Conservation (phyloP, 2,113 vertebrate species). For the Jaculus jaculus region DNA sequence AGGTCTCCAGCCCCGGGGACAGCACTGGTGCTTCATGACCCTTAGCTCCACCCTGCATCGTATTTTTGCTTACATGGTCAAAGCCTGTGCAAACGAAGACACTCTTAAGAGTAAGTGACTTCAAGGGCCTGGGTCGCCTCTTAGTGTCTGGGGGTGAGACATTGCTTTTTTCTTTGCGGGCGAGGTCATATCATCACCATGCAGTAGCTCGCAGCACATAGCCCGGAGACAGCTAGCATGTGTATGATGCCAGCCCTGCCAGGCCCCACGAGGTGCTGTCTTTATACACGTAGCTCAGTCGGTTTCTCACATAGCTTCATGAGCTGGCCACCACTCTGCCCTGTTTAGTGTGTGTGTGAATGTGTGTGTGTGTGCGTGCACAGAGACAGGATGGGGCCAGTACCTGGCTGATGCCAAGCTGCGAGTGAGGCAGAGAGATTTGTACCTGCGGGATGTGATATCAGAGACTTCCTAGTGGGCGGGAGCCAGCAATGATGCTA, state of each 20-base stretch:
- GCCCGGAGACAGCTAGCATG: accelerated
- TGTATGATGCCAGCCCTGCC: accelerated
- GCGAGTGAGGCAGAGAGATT: accelerated
- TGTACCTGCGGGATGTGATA: too few species aligned
- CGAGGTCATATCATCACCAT: background rate
- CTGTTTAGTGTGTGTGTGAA: too few species aligned
- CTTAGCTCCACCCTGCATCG: background rate
- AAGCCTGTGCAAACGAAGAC: too few species aligned
- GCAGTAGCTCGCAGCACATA: accelerated
- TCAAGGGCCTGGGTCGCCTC: accelerated
- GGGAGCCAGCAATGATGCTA: background rate
- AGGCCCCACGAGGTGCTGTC: background rate
- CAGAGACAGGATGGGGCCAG: background rate
- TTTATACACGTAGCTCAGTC: too few species aligned
- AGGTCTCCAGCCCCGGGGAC: too few species aligned
- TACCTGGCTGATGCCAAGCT: background rate
- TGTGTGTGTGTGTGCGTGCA: too few species aligned
- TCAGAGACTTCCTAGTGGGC: background rate
- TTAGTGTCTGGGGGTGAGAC: background rate
- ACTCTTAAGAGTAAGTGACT: accelerated
- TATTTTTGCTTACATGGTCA: background rate
- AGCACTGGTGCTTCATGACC: accelerated
- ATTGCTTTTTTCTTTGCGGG: background rate
- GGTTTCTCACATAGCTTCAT: too few species aligned
- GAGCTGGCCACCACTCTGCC: accelerated